Percentiles rank a stretch among this genome's conserved stretches.
These are phyloP conservation scores for Plutella xylostella DNA, from an alignment of 2,888 invertebrate genomes.

Conservation along the genomic window DNA sequence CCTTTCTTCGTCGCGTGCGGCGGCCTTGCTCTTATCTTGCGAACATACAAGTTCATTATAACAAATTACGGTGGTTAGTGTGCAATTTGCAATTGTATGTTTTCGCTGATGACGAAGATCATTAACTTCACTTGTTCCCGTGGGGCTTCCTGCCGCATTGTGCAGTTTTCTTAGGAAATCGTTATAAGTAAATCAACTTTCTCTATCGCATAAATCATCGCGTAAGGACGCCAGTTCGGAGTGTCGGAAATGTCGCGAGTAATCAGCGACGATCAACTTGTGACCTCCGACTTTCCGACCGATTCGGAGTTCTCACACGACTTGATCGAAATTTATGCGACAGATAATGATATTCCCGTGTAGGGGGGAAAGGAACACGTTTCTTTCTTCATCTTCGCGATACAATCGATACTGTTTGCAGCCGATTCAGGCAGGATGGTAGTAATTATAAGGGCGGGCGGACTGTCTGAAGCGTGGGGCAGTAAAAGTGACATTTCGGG, in stretches of 20 bases:
- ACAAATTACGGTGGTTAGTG: conserved; percentile 44
- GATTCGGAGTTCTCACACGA: not conserved
- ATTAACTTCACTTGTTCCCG: conserved; percentile 28
- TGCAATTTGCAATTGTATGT: conserved; percentile 43
- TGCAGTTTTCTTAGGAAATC: conserved; percentile 10
- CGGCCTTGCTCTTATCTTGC: conserved; percentile 26
- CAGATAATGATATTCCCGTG: conserved; percentile 10
- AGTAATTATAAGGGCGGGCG: conserved; percentile 5
- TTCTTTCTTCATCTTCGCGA: too few species aligned
- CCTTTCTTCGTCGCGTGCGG: conserved; percentile 28
- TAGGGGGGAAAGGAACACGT: conserved; percentile 6
- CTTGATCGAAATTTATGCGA: conserved; percentile 16
- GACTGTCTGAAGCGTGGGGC: conserved; percentile 26
- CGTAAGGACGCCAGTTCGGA: not conserved
- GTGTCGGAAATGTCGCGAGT: too few species aligned
- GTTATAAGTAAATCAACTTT: not conserved
- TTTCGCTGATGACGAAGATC: conserved; percentile 33
- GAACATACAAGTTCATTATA: conserved; percentile 40
- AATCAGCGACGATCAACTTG: not conserved
- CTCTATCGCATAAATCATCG: conserved; percentile 1
- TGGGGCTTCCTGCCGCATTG: conserved; percentile 11
- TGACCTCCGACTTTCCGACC: conserved; percentile 1
- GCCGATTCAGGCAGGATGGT: conserved; percentile 7
- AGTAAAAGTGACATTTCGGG: conserved; percentile 59
- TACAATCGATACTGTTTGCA: conserved; percentile 11